Base-by-base conservation (phyloP, 2,888 invertebrate species). In the Melieria omissa region DNA sequence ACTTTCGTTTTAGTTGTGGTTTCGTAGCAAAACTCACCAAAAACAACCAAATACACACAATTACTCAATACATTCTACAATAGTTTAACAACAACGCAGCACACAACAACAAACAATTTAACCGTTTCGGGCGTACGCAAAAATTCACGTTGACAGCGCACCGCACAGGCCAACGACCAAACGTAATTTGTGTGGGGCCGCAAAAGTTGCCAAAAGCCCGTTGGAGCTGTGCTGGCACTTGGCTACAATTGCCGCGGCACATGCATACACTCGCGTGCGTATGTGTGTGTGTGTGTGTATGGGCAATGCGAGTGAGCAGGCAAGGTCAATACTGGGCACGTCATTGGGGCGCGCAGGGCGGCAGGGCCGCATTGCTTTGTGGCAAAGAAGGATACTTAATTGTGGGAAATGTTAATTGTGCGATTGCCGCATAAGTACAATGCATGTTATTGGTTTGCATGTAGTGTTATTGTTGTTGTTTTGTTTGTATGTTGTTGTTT, bases 121-220 rank as follows among this genome's bases (percentile, higher is more conserved):
- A 49, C 12, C 12, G 49, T 49, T 10, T 49, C 49, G 49, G 9
- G 12, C 12, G 12, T 3, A 49, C 49, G 49, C 12, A 9, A 12
- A 29, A 29, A 29, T 29, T 29, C 29, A 29, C 29, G 29, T 29
- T 29, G 29, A 29, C 29, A n/a, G 14, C 10, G 57, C 61, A 71
- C 58, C 46, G 62, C 54, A 45, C 29, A 62, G 62, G 66, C 65
- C 63, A 66, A 66, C 66, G 66, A 57, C 62, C 66, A 62, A 71
- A 66, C 63, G 62, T 55, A 55, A 46, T 69, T 67, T 67, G 57
- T 42, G 7, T 61, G 47, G 52, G 46, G 14, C 47, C 49, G 61
- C 49, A 67, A 58, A 67, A 42, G 9, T 9, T 9, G 54, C 42
- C 44, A 65, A 65, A 65, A 65, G 14, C 10, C 42, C 55, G 55